phyloP scores from a whole-genome alignment of 2,888 invertebrate species.

The Pilophorus perplexus region DNA sequence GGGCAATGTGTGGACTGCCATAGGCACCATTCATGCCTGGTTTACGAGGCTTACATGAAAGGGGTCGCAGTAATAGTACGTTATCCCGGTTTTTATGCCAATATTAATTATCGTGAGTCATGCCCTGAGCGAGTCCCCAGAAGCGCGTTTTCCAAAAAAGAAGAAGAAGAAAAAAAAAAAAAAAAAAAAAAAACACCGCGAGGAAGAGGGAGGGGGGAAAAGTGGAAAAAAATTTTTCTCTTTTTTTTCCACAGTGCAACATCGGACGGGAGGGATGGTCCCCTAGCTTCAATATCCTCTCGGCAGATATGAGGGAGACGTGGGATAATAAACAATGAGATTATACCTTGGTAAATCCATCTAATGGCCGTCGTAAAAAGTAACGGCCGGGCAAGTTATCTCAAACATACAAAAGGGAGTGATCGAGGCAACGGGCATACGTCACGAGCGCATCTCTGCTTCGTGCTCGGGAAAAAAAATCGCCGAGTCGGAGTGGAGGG shows the following conservation, averaged over 20 bases:
- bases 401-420: slow-evolving; percentile 43
- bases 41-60: slow-evolving; percentile 8
- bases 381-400: slow-evolving; percentile 40
- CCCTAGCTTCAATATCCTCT: slow-evolving; percentile 20
- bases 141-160: background rate
- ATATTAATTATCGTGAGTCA: slow-evolving; percentile 37
- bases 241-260: background rate
- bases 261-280: background rate
- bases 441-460: slow-evolving; percentile 31
- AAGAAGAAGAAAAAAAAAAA: slow-evolving; percentile 1
- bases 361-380: slow-evolving; percentile 42
- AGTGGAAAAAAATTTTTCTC: slow-evolving; percentile 4
- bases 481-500: background rate
- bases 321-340: slow-evolving; percentile 42
- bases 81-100: slow-evolving; percentile 37
- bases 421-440: slow-evolving; percentile 39
- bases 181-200: background rate
- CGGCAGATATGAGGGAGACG: slow-evolving; percentile 39
- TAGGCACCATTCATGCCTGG: slow-evolving; percentile 19
- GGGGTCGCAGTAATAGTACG: slow-evolving; percentile 26
- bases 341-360: slow-evolving; percentile 44
- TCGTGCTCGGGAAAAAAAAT: background rate
- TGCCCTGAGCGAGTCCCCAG: too few relatives aligned
- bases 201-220: background rate
- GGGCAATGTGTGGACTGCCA: slow-evolving; percentile 31